Evolutionary conservation across 2,113 vertebrate species (phyloP).

Genomic region (Phylloscopus trochiloides): DNA sequence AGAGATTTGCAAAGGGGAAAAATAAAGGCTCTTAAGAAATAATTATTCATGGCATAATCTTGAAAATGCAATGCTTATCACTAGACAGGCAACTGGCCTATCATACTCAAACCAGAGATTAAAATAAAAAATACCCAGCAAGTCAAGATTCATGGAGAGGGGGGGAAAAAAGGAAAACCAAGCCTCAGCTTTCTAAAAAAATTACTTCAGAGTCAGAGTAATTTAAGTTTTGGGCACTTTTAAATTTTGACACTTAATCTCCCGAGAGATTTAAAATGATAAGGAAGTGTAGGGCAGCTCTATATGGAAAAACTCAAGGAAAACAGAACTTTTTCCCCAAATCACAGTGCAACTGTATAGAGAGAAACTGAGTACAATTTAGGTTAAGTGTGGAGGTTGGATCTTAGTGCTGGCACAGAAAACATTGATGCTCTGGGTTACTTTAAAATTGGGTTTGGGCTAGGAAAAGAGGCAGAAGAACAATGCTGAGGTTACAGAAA

Average conservation of each 20-base stretch:
- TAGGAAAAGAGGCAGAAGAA: background rate
- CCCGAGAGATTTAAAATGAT: background rate
- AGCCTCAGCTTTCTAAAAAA: background rate
- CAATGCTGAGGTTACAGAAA: background rate
- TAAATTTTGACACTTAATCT: background rate
- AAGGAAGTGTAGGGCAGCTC: background rate
- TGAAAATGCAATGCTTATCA: background rate
- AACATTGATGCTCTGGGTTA: rapidly evolving
- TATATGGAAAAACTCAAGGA: background rate
- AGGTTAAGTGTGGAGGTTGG: rapidly evolving
- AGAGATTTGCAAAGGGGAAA: background rate
- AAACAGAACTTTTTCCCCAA: background rate
- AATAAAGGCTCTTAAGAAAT: background rate
- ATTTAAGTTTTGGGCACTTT: background rate
- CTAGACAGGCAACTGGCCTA: background rate
- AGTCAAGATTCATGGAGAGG: background rate
- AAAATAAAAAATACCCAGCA: background rate
- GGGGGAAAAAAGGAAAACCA: rapidly evolving
- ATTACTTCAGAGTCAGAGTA: background rate
- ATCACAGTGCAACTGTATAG: background rate
- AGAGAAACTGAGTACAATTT: background rate
- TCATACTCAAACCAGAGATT: background rate
- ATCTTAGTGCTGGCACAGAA: background rate
- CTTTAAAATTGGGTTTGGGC: background rate
- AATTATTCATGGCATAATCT: background rate